Base-by-base conservation (phyloP, 2,888 invertebrate species). In the Cephus rjabovi region DNA sequence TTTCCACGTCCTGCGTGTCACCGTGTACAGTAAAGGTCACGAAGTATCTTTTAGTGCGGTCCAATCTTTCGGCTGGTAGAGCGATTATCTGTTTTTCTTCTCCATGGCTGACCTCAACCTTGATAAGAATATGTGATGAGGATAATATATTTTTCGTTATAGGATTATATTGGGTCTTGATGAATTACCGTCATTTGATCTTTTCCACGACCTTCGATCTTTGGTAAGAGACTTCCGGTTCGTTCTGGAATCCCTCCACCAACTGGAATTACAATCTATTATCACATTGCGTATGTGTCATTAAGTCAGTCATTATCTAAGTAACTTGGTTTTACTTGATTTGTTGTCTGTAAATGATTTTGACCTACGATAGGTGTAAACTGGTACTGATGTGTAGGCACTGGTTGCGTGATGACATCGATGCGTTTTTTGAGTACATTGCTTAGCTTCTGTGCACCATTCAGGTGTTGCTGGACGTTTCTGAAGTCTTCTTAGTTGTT, bases 1-100 rank as follows among this genome's bases (percentile, higher is more conserved):
- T 93, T 74, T 94, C 94, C 0, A 93, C 93, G n/a, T 93, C 92
- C 37, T 93, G 93, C 79, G 93, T 93, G 4, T 94, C 94, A 76
- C 96, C 96, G 91, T 96, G 96, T 4, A 98, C 97, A 40, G 97
- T 97, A 90, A 98, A 97, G 75, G 97, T 98, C 80, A 98, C 97
- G 91, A 97, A 97, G 92, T 98, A 98, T 89, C 97, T 94, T 92
- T 97, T 98, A 90, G 96, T 97, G 89, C 96, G 96, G 91, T 98
- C 97, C 86, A 98, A 92, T 90, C 95, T 95, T 88, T 97, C 97
- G 33, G 97, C 95, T 76, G 98, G 98, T 91, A 98, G 93, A 86
- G 97, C 96, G 89, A 97, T 97, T 83, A 97, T 94, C 91, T 97
- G 97, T 89, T 96, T 96, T 88, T 96, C 96, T 77, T 95, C 95